Conservation (phyloP, 2,888 invertebrate species). For the Trachelus iudaicus region DNA sequence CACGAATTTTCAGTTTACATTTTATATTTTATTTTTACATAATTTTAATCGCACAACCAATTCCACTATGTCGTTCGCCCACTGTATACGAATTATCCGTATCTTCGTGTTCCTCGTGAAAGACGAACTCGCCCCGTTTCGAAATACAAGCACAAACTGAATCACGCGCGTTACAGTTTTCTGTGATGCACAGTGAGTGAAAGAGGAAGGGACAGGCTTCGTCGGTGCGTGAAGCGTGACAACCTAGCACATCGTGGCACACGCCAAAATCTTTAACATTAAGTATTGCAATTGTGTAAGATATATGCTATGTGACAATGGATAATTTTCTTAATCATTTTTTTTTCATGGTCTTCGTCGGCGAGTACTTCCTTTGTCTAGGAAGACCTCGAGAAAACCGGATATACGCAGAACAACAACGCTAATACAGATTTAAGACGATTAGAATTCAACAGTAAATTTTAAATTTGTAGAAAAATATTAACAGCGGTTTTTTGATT, state of each 20-base stretch:
- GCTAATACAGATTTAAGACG: neutral
- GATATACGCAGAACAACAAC: neutral
- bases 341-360: neutral
- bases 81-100: neutral
- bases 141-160: slow-evolving; percentile 40
- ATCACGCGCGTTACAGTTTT: slow-evolving; percentile 46
- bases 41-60: neutral
- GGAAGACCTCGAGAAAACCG: neutral
- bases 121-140: slow-evolving; percentile 1
- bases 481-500: neutral
- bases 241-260: slow-evolving; percentile 54
- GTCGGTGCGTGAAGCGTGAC: slow-evolving; percentile 64
- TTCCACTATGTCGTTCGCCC: neutral
- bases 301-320: neutral
- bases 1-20: neutral
- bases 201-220: slow-evolving; percentile 64
- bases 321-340: neutral
- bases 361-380: neutral
- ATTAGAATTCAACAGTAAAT: neutral
- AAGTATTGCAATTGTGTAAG: neutral
- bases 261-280: slow-evolving; percentile 56
- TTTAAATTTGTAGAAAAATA: neutral
- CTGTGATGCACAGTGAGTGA: slow-evolving; percentile 47
- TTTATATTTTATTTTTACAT: neutral
- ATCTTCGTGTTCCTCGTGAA: neutral